Percentiles rank a stretch among this genome's conserved stretches.
These are phyloP conservation scores for Sesia bembeciformis DNA, from an alignment of 2,888 invertebrate genomes.

Conservation along the genomic window DNA sequence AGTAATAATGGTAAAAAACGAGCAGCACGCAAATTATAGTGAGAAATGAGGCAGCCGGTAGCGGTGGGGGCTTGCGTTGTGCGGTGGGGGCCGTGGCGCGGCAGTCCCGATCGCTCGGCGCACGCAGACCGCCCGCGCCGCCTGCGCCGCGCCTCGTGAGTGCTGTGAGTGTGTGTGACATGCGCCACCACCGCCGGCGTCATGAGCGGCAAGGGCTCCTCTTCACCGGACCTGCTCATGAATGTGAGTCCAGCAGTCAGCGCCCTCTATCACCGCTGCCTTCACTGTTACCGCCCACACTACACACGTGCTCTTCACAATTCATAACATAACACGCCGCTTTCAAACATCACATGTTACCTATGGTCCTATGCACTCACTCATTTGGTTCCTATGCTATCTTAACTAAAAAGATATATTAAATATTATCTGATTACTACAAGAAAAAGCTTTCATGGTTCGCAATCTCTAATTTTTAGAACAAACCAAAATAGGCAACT, in stretches of 20 bases:
- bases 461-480: slow-evolving; percentile 34
- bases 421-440: too few relatives aligned
- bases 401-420: too few relatives aligned
- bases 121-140: slow-evolving; percentile 62
- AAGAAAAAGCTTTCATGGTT: slow-evolving; percentile 1
- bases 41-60: slow-evolving; percentile 74
- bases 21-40: slow-evolving; percentile 74
- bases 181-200: slow-evolving; percentile 51
- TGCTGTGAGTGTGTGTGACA: slow-evolving; percentile 57
- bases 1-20: slow-evolving; percentile 75
- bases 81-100: slow-evolving; percentile 53
- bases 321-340: too few relatives aligned
- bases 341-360: too few relatives aligned
- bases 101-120: slow-evolving; percentile 63
- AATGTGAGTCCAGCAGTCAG: slow-evolving; percentile 57
- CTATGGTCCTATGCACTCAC: too few relatives aligned
- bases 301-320: too few relatives aligned
- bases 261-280: background rate
- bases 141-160: slow-evolving; percentile 55
- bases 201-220: slow-evolving; percentile 68
- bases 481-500: slow-evolving; percentile 42
- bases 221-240: slow-evolving; percentile 72
- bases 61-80: slow-evolving; percentile 63
- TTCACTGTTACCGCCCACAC: too few relatives aligned
- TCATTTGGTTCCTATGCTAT: too few relatives aligned